Percentiles rank a stretch among this genome's conserved stretches.
phyloP scores from a whole-genome alignment of 2,888 invertebrate species.

The Philopedon plagiatum region DNA sequence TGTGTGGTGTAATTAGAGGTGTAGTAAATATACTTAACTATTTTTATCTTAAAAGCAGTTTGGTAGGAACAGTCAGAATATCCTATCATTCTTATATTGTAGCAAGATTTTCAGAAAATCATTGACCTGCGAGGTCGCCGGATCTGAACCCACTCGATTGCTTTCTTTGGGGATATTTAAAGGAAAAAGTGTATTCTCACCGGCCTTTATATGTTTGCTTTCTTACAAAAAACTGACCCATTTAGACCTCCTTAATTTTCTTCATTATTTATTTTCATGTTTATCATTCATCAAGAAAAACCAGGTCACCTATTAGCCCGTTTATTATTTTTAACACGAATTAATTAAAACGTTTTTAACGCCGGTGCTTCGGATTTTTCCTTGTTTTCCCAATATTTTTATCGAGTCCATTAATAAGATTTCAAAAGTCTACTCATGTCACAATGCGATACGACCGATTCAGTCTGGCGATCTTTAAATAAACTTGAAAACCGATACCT shows the following conservation, averaged over 20 bases:
- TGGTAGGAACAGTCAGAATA: no score
- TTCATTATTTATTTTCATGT: constrained; percentile 14
- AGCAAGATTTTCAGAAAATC: no score
- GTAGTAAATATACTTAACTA: not conserved
- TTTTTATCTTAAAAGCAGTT: not conserved
- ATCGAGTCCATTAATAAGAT: constrained; percentile 25
- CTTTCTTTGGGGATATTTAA: no score
- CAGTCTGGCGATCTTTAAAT: constrained; percentile 12
- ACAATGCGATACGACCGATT: constrained; percentile 6
- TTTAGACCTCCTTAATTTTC: not conserved
- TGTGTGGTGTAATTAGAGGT: not conserved
- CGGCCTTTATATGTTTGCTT: no score
- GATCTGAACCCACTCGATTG: no score
- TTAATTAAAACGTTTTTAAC: constrained; percentile 23
- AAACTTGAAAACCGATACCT: constrained; percentile 2
- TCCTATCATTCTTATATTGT: no score
- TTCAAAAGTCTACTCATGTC: constrained; percentile 12
- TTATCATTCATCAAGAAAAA: constrained; percentile 1
- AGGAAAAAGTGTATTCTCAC: no score
- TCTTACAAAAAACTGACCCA: no score
- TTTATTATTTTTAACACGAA: constrained; percentile 22
- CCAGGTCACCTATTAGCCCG: constrained; percentile 13
- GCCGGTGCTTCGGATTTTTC: no score
- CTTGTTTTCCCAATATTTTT: constrained; percentile 23
- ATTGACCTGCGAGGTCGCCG: no score